phyloP scores from a whole-genome alignment of 2,888 invertebrate species.

The Venustoraphidia nigricollis region DNA sequence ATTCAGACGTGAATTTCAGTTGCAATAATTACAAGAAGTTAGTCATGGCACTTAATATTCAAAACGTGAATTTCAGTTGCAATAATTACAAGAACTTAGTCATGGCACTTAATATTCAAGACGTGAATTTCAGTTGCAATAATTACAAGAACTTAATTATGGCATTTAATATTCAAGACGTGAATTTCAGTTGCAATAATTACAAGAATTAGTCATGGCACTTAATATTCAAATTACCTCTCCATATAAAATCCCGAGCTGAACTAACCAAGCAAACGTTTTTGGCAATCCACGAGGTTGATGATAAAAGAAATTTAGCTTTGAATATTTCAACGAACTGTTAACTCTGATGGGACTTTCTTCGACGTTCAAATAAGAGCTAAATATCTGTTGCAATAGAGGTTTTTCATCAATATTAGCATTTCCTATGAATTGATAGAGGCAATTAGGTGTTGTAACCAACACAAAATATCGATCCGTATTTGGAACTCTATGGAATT shows the following conservation, averaged over 20 bases:
- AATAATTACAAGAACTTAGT: conserved; percentile 10
- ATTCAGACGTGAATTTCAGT: conserved; percentile 4
- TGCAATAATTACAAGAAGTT: conserved; percentile 1
- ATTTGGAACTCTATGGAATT: conserved; percentile 59
- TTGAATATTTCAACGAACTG: conserved; percentile 58
- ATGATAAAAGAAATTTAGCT: conserved; percentile 60
- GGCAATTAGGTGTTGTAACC: conserved; percentile 64
- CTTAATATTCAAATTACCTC: conserved; percentile 35
- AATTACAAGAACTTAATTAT: conserved; percentile 1
- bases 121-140: conserved; percentile 3
- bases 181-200: conserved; percentile 6
- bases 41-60: too few species aligned
- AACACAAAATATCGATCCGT: conserved; percentile 67
- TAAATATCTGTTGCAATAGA: conserved; percentile 64
- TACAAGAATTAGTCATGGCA: conserved; percentile 1
- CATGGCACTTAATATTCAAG: too few species aligned
- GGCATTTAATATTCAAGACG: too few species aligned
- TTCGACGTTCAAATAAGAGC: conserved; percentile 53
- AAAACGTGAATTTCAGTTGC: conserved; percentile 6
- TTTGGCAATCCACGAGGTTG: conserved; percentile 51
- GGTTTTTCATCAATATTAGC: conserved; percentile 63
- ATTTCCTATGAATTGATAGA: conserved; percentile 80
- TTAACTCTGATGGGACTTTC: conserved; percentile 61
- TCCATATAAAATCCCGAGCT: conserved; percentile 65
- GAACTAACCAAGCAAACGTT: conserved; percentile 78